These are phyloP conservation scores for Tretioscincus oriximinensis DNA, from an alignment of 2,113 vertebrate species.

Conservation along the genomic window DNA sequence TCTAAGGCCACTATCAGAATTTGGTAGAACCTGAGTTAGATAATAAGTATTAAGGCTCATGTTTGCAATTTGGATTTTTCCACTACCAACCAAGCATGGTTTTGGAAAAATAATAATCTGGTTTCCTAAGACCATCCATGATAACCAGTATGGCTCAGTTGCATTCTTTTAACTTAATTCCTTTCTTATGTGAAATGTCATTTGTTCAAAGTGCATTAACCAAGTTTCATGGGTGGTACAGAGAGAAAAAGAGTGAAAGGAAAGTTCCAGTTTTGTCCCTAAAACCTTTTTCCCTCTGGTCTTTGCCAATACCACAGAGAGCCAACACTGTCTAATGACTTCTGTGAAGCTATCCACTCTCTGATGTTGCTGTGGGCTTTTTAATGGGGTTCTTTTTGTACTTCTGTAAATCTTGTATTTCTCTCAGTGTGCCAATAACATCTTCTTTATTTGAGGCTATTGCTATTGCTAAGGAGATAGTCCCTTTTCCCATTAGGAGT, in stretches of 20 bases:
- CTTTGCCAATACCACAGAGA: not conserved
- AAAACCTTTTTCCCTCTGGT: not conserved
- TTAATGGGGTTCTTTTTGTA: not conserved
- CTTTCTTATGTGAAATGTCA: not conserved
- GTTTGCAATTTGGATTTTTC: conserved; percentile 15
- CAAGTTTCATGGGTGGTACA: not conserved
- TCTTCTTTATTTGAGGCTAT: not conserved
- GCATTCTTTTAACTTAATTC: not conserved
- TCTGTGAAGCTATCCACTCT: no score
- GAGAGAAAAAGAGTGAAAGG: not conserved
- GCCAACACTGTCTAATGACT: not conserved
- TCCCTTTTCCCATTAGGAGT: not conserved
- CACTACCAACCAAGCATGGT: not conserved
- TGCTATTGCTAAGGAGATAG: not conserved
- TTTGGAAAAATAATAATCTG: not conserved
- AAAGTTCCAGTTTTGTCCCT: not conserved
- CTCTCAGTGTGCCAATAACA: not conserved
- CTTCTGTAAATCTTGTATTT: not conserved
- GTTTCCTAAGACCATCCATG: not conserved
- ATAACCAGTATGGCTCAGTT: not conserved
- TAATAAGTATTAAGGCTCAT: not conserved
- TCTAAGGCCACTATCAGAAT: conserved; percentile 24
- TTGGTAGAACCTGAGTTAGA: conserved; percentile 2
- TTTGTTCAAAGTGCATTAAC: not conserved
- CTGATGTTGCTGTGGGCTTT: not conserved